Base-by-base conservation (phyloP, 2,888 invertebrate species). In the Gymnoscelis rufifasciata region DNA sequence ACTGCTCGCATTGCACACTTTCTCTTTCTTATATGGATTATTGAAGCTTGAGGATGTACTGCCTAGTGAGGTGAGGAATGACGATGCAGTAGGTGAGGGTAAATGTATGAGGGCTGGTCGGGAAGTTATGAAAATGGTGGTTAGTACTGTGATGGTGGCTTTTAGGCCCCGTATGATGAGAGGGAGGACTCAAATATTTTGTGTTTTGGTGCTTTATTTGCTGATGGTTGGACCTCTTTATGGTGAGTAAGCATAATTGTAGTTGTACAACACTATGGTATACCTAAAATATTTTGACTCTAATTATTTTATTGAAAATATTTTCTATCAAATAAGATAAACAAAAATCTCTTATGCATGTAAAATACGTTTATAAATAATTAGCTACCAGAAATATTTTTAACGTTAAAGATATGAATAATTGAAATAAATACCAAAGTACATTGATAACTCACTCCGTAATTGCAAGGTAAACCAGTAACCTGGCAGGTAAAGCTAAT, bases 191-290 rank as follows among this genome's bases (percentile, higher is more conserved):
- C 78, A 83, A 53, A 82, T 89, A 61, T 62, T 83, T 51, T 66
- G 74, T 48, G 71, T 89, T n/a, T 60, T 88, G 12, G 40, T 76
- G 1, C 47, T 88, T 10, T 88, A 88, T 46, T 62, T 89, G 14
- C 63, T 88, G 1, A 82, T 88, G 79, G 88, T 87, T 27, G 89
- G 89, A 62, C 89, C 89, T 19, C 66, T 88, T 15, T 88, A 88
- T 51, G 89, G 89, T 88, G 51, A 83, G 88, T 74, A 3, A n/a
- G n/a, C n/a, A n/a, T n/a, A n/a, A n/a, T n/a, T n/a, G n/a, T n/a
- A n/a, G n/a, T n/a, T n/a, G n/a, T n/a, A n/a, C n/a, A n/a, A n/a
- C n/a, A n/a, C n/a, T n/a, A n/a, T n/a, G n/a, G n/a, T n/a, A n/a
- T n/a, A n/a, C n/a, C n/a, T n/a, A n/a, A n/a, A n/a, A n/a, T n/a